Conservation (phyloP, 92 coral and sea anemone species). For the Umimayanthus chanpuru region DNA sequence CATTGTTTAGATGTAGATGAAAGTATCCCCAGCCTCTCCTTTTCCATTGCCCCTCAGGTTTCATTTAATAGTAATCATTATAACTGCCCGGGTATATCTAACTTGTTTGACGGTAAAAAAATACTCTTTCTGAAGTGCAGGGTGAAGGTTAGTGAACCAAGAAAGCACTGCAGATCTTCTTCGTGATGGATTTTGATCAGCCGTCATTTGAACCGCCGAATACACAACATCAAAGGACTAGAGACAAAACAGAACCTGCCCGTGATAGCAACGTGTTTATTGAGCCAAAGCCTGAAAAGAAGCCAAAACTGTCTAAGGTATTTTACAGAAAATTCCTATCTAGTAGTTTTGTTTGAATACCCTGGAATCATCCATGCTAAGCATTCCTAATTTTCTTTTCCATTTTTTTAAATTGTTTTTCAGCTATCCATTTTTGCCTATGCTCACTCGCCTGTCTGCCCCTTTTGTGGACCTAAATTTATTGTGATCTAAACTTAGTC, state of each 20-base stretch:
- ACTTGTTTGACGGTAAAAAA: background rate
- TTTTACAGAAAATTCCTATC: background rate
- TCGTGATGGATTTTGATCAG: conserved; percentile 32
- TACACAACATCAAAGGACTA: conserved; percentile 3
- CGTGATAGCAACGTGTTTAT: conserved; percentile 3
- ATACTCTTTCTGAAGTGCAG: too few relatives aligned
- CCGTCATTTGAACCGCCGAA: conserved; percentile 30
- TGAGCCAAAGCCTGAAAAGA: conserved; percentile 33
- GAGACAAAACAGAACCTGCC: conserved; percentile 13
- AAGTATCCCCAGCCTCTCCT: too few relatives aligned
- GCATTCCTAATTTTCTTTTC: too few relatives aligned
- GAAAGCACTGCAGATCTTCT: background rate
- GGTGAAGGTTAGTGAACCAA: background rate
- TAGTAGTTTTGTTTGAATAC: too few relatives aligned
- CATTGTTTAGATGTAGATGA: too few relatives aligned
- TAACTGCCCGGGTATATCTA: background rate
- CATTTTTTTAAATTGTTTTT: too few relatives aligned
- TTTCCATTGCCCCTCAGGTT: too few relatives aligned
- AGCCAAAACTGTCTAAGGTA: conserved; percentile 32
- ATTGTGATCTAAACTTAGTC: background rate
- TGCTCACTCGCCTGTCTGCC: background rate
- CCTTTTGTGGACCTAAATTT: background rate
- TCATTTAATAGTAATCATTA: background rate
- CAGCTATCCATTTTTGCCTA: background rate
- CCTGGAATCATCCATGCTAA: background rate